phyloP scores from a whole-genome alignment of 2,888 invertebrate species.

The Lottia gigantea region DNA sequence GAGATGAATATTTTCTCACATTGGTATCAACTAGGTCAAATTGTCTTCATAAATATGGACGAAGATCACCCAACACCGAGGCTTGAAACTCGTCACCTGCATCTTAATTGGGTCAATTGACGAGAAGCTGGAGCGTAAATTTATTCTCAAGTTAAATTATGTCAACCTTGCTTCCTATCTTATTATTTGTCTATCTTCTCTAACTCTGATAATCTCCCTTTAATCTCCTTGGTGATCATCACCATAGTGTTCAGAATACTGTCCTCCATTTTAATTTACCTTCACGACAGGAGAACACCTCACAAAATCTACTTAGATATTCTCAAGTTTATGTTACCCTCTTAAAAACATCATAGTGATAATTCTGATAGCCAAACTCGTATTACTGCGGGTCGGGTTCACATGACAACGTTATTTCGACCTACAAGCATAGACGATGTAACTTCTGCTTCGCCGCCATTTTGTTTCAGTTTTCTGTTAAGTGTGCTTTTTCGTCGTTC shows the following conservation, averaged over 20 bases:
- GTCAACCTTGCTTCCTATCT: neutral
- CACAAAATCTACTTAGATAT: slow-evolving; percentile 5
- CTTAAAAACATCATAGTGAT: neutral
- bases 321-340: neutral
- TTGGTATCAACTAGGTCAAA: no score
- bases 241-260: neutral
- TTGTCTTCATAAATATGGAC: no score
- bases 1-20: no score
- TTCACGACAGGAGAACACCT: neutral
- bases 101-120: no score
- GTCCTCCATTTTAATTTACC: slow-evolving; percentile 9
- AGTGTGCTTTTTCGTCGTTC: neutral
- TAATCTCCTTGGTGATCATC: slow-evolving; percentile 10
- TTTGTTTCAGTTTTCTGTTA: slow-evolving; percentile 2
- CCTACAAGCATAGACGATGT: neutral
- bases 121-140: no score
- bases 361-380: neutral
- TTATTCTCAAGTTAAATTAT: no score
- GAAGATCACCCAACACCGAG: no score
- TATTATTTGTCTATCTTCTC: neutral
- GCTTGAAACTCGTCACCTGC: no score
- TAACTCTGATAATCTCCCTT: slow-evolving; percentile 8
- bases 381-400: slow-evolving; percentile 6
- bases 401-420: slow-evolving; percentile 1
- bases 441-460: slow-evolving; percentile 2